Evolutionary conservation across 2,113 vertebrate genomes (phyloP), one percentile per base, ranked within the genome.

Genomic region (Bostrychus sinensis): DNA sequence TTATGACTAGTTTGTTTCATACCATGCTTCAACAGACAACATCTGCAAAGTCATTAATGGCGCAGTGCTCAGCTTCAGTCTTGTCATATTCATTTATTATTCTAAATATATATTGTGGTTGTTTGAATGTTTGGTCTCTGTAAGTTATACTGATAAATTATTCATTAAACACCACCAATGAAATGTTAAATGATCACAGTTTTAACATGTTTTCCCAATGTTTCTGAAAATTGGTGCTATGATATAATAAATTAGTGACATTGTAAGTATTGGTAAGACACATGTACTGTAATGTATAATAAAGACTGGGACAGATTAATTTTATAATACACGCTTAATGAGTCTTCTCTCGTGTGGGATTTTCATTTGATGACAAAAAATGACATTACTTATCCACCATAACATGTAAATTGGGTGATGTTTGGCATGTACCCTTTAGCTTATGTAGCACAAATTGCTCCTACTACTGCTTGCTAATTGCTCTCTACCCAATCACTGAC

Each of bases 211-310:
- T 67, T 55, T 62, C 10, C 7, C 56, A 14, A 0, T 3, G 41
- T 37, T 45, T n/a, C 36, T 70, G 23, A 72, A 69, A 81, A 82
- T 72, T 85, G 91, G 91, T 93, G 91, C 92, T 92, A 86, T 71
- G 32, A 63, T 73, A 77, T 67, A 78, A 72, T 70, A 57, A 84
- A 85, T 75, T 62, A 67, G 60, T 81, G 76, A 56, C 67, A 77
- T 75, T 90, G 78, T 83, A 83, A 83, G 69, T 82, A 81, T 75
- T 85, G 51, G 51, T 89, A 84, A 73, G 38, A 83, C 68, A 62
- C 56, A 65, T 80, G 85, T 88, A 82, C 78, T 90, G 87, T 90
- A 88, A 55, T 88, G 78, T 89, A 80, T 86, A 91, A 91, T 92
- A 91, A 92, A 93, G 71, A 85, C 56, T 77, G 81, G 80, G 88